Percentiles rank a stretch among this genome's conserved stretches.
phyloP scores from a whole-genome alignment of 1,140 invertebrate species.

The Drosophila prosaltans region DNA sequence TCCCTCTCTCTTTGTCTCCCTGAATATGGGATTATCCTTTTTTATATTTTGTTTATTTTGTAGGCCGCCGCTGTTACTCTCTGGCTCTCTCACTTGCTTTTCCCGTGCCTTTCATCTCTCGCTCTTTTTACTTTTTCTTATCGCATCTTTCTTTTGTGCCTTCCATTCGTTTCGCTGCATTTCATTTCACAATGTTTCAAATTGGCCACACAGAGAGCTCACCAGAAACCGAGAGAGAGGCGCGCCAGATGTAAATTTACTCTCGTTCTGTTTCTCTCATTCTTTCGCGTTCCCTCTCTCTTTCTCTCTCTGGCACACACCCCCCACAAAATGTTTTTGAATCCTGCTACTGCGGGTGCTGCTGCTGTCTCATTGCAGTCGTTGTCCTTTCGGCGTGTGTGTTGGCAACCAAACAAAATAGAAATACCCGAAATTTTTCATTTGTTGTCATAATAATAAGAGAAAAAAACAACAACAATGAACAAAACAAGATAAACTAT shows the following conservation, averaged over 20 bases:
- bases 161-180: constrained; percentile 77
- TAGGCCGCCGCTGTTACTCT: constrained; percentile 24
- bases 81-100: constrained; percentile 12
- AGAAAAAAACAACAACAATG: not conserved
- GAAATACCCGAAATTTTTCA: not conserved
- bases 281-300: constrained; percentile 7
- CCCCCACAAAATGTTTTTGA: constrained; percentile 45
- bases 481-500: not conserved
- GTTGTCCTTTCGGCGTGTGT: constrained; percentile 69
- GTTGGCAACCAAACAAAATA: constrained; percentile 66
- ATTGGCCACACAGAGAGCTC: constrained; percentile 51
- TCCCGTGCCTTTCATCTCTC: not conserved
- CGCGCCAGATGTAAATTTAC: constrained; percentile 54
- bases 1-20: constrained; percentile 14
- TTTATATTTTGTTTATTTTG: constrained; percentile 79
- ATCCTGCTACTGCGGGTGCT: constrained; percentile 38
- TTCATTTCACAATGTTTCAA: constrained; percentile 75
- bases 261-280: constrained; percentile 18
- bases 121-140: constrained; percentile 67
- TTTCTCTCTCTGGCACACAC: constrained; percentile 15
- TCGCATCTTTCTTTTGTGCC: constrained; percentile 54
- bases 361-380: constrained; percentile 62
- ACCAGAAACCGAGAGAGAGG: constrained; percentile 14
- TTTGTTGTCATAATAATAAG: constrained; percentile 58
- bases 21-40: constrained; percentile 67